Evolutionary conservation across 2,888 invertebrate genomes (phyloP), one percentile per base, ranked within the genome.

Genomic region (Caenorhabditis uteleia): DNA sequence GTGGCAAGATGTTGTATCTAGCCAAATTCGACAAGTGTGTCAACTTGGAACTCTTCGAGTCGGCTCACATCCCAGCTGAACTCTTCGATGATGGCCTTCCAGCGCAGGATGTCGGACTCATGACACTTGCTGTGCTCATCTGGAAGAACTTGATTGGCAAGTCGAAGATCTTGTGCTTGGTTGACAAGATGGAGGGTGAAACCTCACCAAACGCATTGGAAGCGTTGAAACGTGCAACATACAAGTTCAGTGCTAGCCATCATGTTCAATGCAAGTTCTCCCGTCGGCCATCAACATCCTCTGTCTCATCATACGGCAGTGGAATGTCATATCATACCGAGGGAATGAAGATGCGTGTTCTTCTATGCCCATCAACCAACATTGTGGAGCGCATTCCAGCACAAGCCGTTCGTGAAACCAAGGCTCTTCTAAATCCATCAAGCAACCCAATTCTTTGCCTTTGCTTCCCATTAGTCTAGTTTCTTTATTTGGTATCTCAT

Each of bases 1-100:
- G 53, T 34, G 72, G 75, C 16, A 74, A 67, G 46, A 72, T 70
- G 44, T 43, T 80, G 16, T 77, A 77, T 49, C 57, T 80, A 47
- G 79, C 77, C 12, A 79, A 79, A 46, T 74, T 80, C 51, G 80
- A 80, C 58, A 47, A 62, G 3, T 44, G 59, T 26, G 68, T 79
- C 27, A 80, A 80, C 57, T 65, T 80, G 51, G 80, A 80, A 60
- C 68, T 68, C 38, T 73, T 80, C 49, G 79, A 80, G 43, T 59
- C 60, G 23, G 57, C 46, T 40, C 59, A 56, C 40, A 47, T 71
- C 42, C 59, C 68, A 21, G 55, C 49, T 25, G 59, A 58, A 29
- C 26, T 68, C 0, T 71, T 71, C 40, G 68, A 73, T 21, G 74
- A 74, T 49, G 72, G 69, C 3, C 57, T 78, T 14, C 79, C 79